phyloP scores from a whole-genome alignment of 2,113 vertebrate genomes.

The Triplophysa tibetana region DNA sequence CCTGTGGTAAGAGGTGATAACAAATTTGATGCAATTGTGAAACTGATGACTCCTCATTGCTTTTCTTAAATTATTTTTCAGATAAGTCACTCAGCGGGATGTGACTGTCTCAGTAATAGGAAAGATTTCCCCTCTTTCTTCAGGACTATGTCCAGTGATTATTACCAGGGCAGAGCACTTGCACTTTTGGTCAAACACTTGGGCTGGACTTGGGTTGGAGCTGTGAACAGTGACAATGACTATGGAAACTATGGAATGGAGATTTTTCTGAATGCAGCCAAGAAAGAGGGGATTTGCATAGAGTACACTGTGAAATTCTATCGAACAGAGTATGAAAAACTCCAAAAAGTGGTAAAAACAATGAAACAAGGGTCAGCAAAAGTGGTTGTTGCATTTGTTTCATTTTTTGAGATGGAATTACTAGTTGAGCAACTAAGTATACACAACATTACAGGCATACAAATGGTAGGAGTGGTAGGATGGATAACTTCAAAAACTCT shows the following conservation, averaged over 20 bases:
- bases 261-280: conserved; percentile 66
- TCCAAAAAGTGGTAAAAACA: conserved; percentile 68
- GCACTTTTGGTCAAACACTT: conserved; percentile 65
- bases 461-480: conserved; percentile 60
- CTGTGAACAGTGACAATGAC: conserved; percentile 73
- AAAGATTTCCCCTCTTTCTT: conserved; percentile 70
- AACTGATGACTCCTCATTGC: conserved; percentile 32
- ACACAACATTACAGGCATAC: conserved; percentile 69
- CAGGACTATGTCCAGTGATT: conserved; percentile 72
- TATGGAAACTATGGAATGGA: conserved; percentile 76
- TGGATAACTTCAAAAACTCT: conserved; percentile 74
- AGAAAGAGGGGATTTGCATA: conserved; percentile 56
- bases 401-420: conserved; percentile 57
- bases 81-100: conserved; percentile 73
- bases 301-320: neutral
- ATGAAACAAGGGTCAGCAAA: conserved; percentile 64
- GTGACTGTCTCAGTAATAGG: conserved; percentile 70
- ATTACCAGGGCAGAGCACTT: conserved; percentile 66
- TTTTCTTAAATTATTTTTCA: conserved; percentile 42
- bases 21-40: neutral
- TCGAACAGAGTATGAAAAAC: conserved; percentile 63
- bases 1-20: conserved; percentile 67
- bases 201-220: conserved; percentile 72
- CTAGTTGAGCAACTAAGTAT: conserved; percentile 52
- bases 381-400: conserved; percentile 70